A percentile compares a stretch with the other conserved stretches of the same genome.
These are phyloP conservation scores for Scaptomyza reducta DNA, from an alignment of 2,888 invertebrate genomes.

Conservation along the genomic window DNA sequence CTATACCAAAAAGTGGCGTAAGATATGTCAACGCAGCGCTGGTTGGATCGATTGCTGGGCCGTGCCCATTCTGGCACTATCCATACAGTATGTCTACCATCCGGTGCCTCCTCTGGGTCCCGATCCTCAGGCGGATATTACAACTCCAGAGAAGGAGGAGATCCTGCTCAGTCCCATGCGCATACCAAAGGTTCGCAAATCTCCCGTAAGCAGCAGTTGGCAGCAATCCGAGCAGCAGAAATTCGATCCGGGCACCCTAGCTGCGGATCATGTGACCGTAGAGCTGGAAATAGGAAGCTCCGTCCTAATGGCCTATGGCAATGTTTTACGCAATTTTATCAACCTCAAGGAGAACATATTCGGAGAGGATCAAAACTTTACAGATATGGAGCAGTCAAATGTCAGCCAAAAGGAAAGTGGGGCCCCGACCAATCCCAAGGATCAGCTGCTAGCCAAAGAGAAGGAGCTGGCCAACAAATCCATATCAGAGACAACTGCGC, in stretches of 20 bases:
- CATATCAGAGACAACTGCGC: conserved; percentile 82
- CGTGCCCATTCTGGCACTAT: conserved; percentile 96
- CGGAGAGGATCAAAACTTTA: conserved; percentile 97
- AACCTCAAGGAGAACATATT: conserved; percentile 98
- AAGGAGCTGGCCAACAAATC: conserved; percentile 83
- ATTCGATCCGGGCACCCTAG: conserved; percentile 94
- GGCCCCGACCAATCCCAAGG: conserved; percentile 83
- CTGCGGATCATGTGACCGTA: conserved; percentile 94
- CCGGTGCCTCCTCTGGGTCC: conserved; percentile 95
- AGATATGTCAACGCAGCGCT: conserved; percentile 88
- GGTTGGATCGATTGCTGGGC: conserved; percentile 99
- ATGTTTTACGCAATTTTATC: conserved; percentile 94
- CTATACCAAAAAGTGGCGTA: conserved; percentile 90
- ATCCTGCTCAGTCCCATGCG: conserved; percentile 95
- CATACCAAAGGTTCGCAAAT: conserved; percentile 91
- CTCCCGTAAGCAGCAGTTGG: conserved; percentile 89
- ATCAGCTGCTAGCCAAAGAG: conserved; percentile 83
- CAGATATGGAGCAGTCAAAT: conserved; percentile 92
- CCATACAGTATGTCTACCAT: conserved; percentile 95
- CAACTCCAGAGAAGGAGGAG: conserved; percentile 97
- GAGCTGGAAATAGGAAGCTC: conserved; percentile 98
- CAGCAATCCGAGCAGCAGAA: conserved; percentile 86
- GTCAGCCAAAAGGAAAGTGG: conserved; percentile 84
- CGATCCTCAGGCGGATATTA: conserved; percentile 94
- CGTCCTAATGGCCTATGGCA: conserved; percentile 95